Base-by-base conservation (phyloP, 2,113 vertebrate genomes). In the Zootoca vivipara region DNA sequence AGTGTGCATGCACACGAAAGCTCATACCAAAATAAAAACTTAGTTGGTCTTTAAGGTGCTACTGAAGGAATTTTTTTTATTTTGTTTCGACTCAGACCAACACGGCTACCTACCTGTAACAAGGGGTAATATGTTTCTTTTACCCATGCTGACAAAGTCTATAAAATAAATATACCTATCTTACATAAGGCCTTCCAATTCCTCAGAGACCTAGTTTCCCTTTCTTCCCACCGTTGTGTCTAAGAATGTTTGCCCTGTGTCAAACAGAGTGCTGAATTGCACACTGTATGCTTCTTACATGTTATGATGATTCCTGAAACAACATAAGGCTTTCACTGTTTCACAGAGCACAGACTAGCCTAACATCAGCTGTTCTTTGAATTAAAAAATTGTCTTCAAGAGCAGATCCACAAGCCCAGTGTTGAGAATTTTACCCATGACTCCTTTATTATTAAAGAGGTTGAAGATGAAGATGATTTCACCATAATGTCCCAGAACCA, bases 281-380 rank as follows among this genome's bases (percentile, higher is more conserved):
- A 52, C 6, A 40, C 80, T 86, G 4, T 0, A 64, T 33, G 42
- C 1, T 1, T 26, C 46, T 24, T 77, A 13, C 4, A 6, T 40
- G 33, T 58, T 35, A 69, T 38, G 6, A 20, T 42, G 20, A 56
- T 56, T 58, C n/a, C 20, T 70, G 62, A 4, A 65, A 10, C 24
- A 86, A 0, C 2, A 28, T 70, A 33, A 2, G 0, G 73, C 28
- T 18, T 35, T 52, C 80, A 64, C 62, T 0, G 7, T 0, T 2
- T 30, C 3, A 78, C 83, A 77, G 30, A 4, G 72, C 85, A 16
- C n/a, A 84, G 7, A 33, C 9, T 1, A 24, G 30, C 26, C 78
- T 33, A 10, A 33, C 42, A 58, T 58, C 30, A 79, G 30, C 56
- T 30, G 58, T 79, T n/a, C 30, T 42, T 46, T 33, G 52, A 56